Percentiles rank a stretch among this genome's conserved stretches.
These are phyloP conservation scores for Dryococelus australis DNA, from an alignment of 2,888 invertebrate genomes.

Conservation along the genomic window DNA sequence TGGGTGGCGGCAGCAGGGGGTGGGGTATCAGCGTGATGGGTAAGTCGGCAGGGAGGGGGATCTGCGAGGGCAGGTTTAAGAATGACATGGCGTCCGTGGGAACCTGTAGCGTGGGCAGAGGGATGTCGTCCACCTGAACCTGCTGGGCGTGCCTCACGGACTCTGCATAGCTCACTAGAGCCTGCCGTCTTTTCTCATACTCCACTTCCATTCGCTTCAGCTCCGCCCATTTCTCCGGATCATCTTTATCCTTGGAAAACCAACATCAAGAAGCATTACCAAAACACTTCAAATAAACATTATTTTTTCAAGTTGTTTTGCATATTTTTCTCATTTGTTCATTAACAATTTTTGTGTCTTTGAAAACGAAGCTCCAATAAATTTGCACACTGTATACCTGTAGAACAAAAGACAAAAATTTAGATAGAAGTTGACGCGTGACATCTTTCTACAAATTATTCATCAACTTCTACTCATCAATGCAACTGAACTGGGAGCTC, in stretches of 20 bases:
- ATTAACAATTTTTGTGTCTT: too few species aligned
- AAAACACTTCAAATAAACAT: too few species aligned
- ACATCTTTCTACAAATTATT: too few species aligned
- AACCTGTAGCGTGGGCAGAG: slow-evolving; percentile 69
- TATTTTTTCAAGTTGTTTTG: too few species aligned
- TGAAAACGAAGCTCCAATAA: too few species aligned
- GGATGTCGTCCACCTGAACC: slow-evolving; percentile 93
- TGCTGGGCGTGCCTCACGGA: slow-evolving; percentile 95
- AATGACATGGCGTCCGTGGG: slow-evolving; percentile 51
- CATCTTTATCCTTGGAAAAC: slow-evolving; percentile 84
- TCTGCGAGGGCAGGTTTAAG: slow-evolving; percentile 59
- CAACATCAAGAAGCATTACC: slow-evolving; percentile 19
- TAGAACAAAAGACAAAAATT: too few species aligned
- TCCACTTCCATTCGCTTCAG: slow-evolving; percentile 90
- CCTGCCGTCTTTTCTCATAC: slow-evolving; percentile 87
- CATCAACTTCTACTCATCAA: too few species aligned
- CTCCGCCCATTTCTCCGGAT: slow-evolving; percentile 92
- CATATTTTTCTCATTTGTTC: too few species aligned
- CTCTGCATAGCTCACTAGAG: slow-evolving; percentile 91
- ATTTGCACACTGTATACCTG: too few species aligned
- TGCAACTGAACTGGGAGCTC: too few species aligned
- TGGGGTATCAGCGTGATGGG: slow-evolving; percentile 49
- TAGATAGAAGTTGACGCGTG: too few species aligned
- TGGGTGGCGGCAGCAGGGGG: slow-evolving; percentile 36
- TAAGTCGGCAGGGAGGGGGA: slow-evolving; percentile 61